Conservation (phyloP, 2,888 invertebrate genomes). For the Eretmocerus hayati region DNA sequence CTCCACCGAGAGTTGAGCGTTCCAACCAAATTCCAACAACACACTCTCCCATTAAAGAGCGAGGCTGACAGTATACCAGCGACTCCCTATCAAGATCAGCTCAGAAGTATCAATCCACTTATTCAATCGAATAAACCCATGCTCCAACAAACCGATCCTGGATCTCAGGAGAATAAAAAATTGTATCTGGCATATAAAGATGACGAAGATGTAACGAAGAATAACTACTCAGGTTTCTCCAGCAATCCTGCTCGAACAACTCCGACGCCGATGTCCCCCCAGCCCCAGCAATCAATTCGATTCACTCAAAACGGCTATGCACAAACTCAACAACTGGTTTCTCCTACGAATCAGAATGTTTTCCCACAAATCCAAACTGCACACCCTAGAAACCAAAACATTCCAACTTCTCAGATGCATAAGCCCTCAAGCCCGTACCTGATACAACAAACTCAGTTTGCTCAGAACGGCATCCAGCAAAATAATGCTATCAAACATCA, state of each 20-base stretch:
- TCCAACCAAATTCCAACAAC: constrained; percentile 44
- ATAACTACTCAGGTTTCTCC: constrained; percentile 26
- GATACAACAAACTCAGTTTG: constrained; percentile 35
- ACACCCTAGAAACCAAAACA: constrained; percentile 36
- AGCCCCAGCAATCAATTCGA: constrained; percentile 36
- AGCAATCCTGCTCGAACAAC: constrained; percentile 26
- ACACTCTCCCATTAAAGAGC: constrained; percentile 45
- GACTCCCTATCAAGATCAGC: constrained; percentile 42
- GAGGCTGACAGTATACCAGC: constrained; percentile 42
- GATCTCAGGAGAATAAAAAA: constrained; percentile 32
- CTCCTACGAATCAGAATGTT: constrained; percentile 15
- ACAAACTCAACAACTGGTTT: constrained; percentile 13
- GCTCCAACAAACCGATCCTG: constrained; percentile 30
- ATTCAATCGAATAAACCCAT: constrained; percentile 32
- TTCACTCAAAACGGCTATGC: constrained; percentile 39
- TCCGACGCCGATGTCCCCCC: constrained; percentile 33
- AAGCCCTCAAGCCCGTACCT: constrained; percentile 43
- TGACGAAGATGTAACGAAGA: constrained; percentile 31
- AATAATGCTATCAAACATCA: constrained; percentile 32
- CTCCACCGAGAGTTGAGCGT: constrained; percentile 41
- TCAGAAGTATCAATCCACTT: constrained; percentile 39
- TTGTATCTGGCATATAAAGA: constrained; percentile 25
- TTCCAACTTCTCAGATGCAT: constrained; percentile 36
- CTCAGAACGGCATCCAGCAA: constrained; percentile 36
- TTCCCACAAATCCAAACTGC: constrained; percentile 38